A percentile compares a stretch with the other conserved stretches of the same genome.
Evolutionary conservation across 2,888 invertebrate genomes (phyloP).

Genomic region (Cheilosia pagana): DNA sequence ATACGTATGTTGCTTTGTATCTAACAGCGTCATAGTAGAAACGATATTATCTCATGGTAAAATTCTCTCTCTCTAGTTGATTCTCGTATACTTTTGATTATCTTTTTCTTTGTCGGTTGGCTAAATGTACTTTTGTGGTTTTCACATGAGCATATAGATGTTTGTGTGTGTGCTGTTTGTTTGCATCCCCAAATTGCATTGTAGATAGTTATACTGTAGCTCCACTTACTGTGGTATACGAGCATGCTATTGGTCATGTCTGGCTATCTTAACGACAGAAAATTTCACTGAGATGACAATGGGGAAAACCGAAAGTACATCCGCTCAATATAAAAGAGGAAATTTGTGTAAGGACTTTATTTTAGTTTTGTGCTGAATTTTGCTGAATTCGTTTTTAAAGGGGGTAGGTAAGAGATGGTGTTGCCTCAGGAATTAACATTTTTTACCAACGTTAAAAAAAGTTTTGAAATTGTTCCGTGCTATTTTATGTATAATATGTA

Average conservation of each 20-base stretch:
- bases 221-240: slow-evolving; percentile 18
- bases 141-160: slow-evolving; percentile 1
- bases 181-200: slow-evolving; percentile 46
- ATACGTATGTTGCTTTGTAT: slow-evolving; percentile 31
- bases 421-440: too few relatives aligned
- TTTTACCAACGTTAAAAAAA: too few relatives aligned
- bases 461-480: too few relatives aligned
- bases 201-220: not conserved
- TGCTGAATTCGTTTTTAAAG: not conserved
- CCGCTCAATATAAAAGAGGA: not conserved
- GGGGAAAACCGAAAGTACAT: slow-evolving; percentile 21
- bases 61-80: slow-evolving; percentile 34
- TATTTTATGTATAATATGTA: too few relatives aligned
- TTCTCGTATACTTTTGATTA: slow-evolving; percentile 54
- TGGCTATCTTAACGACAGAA: slow-evolving; percentile 30
- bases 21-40: slow-evolving; percentile 24
- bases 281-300: slow-evolving; percentile 11
- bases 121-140: slow-evolving; percentile 66
- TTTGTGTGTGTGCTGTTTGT: slow-evolving; percentile 16
- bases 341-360: not conserved
- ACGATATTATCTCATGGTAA: slow-evolving; percentile 22
- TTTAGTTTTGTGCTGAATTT: not conserved
- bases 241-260: slow-evolving; percentile 27
- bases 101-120: slow-evolving; percentile 46
- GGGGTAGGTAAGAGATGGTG: too few relatives aligned